Percentiles rank a stretch among this genome's conserved stretches.
phyloP scores from a whole-genome alignment of 2,113 vertebrate genomes.

The Microcebus lehilahytsara region DNA sequence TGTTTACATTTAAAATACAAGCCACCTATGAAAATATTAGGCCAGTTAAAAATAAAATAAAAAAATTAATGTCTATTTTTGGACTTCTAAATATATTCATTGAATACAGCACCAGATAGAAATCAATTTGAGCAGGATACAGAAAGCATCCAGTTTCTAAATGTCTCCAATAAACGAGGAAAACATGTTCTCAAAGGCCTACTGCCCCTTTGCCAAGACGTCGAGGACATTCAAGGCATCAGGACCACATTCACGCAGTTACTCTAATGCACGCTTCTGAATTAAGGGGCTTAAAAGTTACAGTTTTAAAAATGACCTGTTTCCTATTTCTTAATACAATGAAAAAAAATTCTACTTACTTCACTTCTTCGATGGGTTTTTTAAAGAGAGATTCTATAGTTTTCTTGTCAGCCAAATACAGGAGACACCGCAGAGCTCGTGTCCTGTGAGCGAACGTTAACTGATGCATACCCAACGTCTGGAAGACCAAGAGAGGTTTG shows the following conservation, averaged over 20 bases:
- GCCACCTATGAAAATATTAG: background rate
- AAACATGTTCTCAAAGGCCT: background rate
- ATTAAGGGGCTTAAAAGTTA: background rate
- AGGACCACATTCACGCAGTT: rapidly evolving
- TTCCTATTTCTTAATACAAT: background rate
- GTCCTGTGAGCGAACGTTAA: constrained; percentile 92
- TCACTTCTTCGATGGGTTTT: constrained; percentile 88
- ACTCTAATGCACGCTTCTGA: background rate
- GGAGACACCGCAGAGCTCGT: constrained; percentile 92
- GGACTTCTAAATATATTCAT: background rate
- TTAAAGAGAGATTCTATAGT: constrained; percentile 90
- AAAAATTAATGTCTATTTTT: background rate
- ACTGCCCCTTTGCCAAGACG: background rate
- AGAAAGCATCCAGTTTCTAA: background rate
- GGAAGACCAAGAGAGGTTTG: background rate
- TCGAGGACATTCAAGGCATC: background rate
- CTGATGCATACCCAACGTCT: constrained; percentile 89
- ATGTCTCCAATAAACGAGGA: background rate
- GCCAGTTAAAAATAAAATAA: background rate
- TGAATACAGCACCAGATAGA: background rate
- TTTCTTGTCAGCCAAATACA: constrained; percentile 87
- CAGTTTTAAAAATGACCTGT: background rate
- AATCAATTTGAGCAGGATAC: background rate
- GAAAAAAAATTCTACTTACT: constrained; percentile 82
- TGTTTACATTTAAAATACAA: background rate